Conservation (phyloP, 2,797 vertebrate species). For the Staurois parvus region DNA sequence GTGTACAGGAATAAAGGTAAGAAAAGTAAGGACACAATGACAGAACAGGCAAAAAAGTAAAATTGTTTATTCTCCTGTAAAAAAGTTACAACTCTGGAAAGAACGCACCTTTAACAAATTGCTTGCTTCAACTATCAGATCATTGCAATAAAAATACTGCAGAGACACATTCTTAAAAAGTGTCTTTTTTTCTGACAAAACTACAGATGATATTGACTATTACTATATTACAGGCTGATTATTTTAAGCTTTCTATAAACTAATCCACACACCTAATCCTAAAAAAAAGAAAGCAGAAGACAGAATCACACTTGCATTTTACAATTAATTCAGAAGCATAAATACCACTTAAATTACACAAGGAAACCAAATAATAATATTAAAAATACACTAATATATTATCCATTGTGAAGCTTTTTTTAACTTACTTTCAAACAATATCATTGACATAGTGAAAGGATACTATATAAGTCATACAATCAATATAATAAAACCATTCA, state of each 20-base stretch:
- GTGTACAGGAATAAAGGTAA: not conserved
- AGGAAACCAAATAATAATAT: conserved; percentile 23
- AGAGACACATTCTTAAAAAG: not conserved
- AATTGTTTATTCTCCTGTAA: conserved; percentile 70
- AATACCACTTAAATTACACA: conserved; percentile 45
- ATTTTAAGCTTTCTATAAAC: conserved; percentile 1
- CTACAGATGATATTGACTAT: conserved; percentile 1
- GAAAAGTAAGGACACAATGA: conserved; percentile 33
- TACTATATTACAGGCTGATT: conserved; percentile 16
- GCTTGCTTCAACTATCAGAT: not conserved
- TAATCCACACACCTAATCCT: conserved; percentile 3
- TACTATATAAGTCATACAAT: conserved; percentile 2
- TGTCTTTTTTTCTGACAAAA: conserved; percentile 13
- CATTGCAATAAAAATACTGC: conserved; percentile 29
- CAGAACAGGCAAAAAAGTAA: conserved; percentile 65
- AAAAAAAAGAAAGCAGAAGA: conserved; percentile 6
- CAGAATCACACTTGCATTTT: conserved; percentile 16
- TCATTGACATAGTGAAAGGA: not conserved
- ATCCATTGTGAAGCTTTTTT: not conserved
- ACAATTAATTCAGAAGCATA: conserved; percentile 24
- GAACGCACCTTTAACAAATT: not conserved
- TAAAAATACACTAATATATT: conserved; percentile 44
- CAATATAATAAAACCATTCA: not conserved
- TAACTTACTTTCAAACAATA: conserved; percentile 22
- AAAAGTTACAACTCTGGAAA: conserved; percentile 70